Conservation (phyloP, 2,888 invertebrate species). For the Lasius fuliginosus region DNA sequence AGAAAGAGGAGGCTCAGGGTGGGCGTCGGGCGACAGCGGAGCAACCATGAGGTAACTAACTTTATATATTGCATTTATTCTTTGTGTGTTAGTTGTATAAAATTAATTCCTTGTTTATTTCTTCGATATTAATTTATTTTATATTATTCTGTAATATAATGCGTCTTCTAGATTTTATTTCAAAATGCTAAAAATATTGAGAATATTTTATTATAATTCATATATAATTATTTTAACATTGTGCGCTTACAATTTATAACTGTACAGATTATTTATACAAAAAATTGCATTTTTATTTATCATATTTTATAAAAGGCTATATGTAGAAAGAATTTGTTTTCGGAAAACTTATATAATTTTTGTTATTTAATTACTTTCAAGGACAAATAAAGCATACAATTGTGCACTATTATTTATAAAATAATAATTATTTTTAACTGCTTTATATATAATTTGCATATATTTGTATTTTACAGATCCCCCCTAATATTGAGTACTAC, state of each 20-base stretch:
- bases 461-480: background rate
- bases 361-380: background rate
- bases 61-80: background rate
- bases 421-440: background rate
- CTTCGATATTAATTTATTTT: background rate
- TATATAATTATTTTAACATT: background rate
- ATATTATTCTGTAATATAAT: background rate
- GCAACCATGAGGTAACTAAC: background rate
- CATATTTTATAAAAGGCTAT: background rate
- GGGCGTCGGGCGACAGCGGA: background rate
- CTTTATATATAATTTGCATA: background rate
- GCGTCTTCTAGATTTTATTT: background rate
- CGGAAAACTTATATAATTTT: background rate
- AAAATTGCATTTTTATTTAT: background rate
- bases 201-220: background rate
- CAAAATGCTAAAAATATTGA: background rate
- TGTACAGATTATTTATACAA: background rate
- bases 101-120: slow-evolving; percentile 1
- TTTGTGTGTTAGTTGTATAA: background rate
- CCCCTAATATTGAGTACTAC: background rate
- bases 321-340: background rate
- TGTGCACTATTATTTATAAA: background rate
- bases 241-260: background rate
- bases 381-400: background rate
- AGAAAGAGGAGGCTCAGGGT: background rate